phyloP scores from a whole-genome alignment of 2,797 vertebrate genomes.

The Hydrocynus forskahlii region DNA sequence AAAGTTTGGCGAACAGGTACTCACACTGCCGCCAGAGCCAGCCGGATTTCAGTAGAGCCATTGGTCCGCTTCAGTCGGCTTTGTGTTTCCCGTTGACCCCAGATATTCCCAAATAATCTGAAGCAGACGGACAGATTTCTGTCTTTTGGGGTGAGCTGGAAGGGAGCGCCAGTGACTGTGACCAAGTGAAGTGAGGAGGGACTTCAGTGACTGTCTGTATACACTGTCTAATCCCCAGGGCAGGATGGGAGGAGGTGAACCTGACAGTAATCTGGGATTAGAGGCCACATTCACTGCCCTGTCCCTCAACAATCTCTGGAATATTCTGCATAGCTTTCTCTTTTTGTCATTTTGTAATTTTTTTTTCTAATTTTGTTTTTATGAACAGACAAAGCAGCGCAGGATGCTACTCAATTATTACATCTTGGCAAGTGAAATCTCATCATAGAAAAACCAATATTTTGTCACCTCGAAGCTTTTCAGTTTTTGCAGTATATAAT shows the following conservation, averaged over 20 bases:
- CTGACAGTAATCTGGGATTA: slow-evolving; percentile 78
- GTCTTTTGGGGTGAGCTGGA: neutral
- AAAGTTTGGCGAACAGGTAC: slow-evolving; percentile 51
- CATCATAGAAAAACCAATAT: too few relatives aligned
- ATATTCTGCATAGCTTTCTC: neutral
- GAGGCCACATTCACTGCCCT: slow-evolving; percentile 35
- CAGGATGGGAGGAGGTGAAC: slow-evolving; percentile 56
- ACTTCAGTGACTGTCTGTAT: slow-evolving; percentile 42
- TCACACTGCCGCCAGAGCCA: slow-evolving; percentile 84
- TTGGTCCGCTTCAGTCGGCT: slow-evolving; percentile 46
- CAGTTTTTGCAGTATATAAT: too few relatives aligned
- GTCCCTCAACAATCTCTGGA: slow-evolving; percentile 23
- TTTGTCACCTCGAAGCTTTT: too few relatives aligned
- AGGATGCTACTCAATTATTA: too few relatives aligned
- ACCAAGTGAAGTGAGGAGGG: neutral
- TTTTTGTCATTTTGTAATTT: neutral
- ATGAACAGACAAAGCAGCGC: too few relatives aligned
- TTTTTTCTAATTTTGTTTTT: too few relatives aligned
- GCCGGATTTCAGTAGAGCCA: slow-evolving; percentile 80
- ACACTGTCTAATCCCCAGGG: slow-evolving; percentile 60
- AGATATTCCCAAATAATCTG: slow-evolving; percentile 32
- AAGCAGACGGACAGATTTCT: neutral
- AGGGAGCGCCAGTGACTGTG: neutral
- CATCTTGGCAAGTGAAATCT: too few relatives aligned
- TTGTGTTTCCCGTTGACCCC: neutral